phyloP scores from a whole-genome alignment of 2,888 invertebrate species.

The Drosophila bunnanda region DNA sequence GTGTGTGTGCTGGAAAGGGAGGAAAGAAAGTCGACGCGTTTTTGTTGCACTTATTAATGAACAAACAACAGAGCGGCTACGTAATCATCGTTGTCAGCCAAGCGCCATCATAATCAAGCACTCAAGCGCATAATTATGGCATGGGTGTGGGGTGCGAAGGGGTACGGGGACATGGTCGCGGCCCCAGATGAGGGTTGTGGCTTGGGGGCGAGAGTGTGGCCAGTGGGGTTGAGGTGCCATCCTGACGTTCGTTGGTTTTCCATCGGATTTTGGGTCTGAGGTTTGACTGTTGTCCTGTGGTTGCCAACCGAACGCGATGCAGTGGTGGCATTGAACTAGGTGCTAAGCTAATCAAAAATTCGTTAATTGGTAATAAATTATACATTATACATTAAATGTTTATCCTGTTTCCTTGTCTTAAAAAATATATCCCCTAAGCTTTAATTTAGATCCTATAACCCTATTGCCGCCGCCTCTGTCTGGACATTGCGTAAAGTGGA shows the following conservation, averaged over 20 bases:
- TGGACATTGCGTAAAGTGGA: not conserved
- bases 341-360: not conserved
- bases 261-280: slow-evolving; percentile 38
- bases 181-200: slow-evolving; percentile 10
- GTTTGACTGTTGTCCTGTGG: slow-evolving; percentile 41
- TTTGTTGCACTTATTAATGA: slow-evolving; percentile 77
- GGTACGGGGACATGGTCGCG: slow-evolving; percentile 9
- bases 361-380: not conserved
- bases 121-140: slow-evolving; percentile 72
- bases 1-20: slow-evolving; percentile 14
- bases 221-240: slow-evolving; percentile 18
- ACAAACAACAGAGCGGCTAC: slow-evolving; percentile 69
- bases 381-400: too few species aligned
- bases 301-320: slow-evolving; percentile 20
- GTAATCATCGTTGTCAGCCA: slow-evolving; percentile 71
- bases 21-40: slow-evolving; percentile 47
- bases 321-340: slow-evolving; percentile 44
- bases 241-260: slow-evolving; percentile 35
- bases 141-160: slow-evolving; percentile 17
- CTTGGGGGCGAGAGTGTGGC: slow-evolving; percentile 9
- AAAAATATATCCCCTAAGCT: not conserved
- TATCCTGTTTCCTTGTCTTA: too few species aligned
- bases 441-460: not conserved
- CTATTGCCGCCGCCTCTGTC: slow-evolving; percentile 1
- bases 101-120: slow-evolving; percentile 66